Base-by-base conservation (phyloP, 2,888 invertebrate genomes). In the Chouioia cunea region DNA sequence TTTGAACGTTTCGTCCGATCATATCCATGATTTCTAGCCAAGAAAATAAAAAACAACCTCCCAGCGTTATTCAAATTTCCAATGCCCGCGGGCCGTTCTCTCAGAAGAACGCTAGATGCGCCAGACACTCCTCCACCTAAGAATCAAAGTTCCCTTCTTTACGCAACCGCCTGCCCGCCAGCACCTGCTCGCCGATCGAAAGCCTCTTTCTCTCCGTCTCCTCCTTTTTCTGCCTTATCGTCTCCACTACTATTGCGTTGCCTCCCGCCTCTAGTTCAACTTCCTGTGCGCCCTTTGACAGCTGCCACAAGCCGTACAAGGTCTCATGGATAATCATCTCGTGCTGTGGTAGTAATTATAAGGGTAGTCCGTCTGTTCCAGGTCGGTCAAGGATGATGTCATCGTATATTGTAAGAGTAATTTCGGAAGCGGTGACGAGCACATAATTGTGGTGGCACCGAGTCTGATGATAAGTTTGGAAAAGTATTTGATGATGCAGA, bases 281-380 rank as follows among this genome's bases (percentile, higher is more conserved):
- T 73, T 69, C 47, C 62, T 69, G 53, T 65, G 57, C n/a, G 63
- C 58, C 66, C 73, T 73, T 73, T 73, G 73, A 70, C 73, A 73
- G 73, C 69, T 70, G 69, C 69, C 69, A 63, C 69, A 59, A 63
- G 62, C 59, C 64, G 44, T 10, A 53, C n/a, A 18, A 47, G 36
- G 53, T 27, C 59, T 22, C 64, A 50, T 56, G 53, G 63, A 65
- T 69, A 69, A 69, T 73, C 69, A 65, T 71, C 63, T 65, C 69
- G 66, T 18, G 2, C 18, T 20, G 20, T 56, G 16, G 47, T 36
- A 57, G 27, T 63, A 73, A 79, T 79, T 78, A 76, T 75, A 70
- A 73, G 22, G 43, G 27, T 27, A 16, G 14, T 47, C 20, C 62
- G 62, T 67, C 67, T 71, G 62, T 66, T 60, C 54, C 27, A 70